These are phyloP conservation scores for Whitmania pigra DNA, from an alignment of 1,140 invertebrate species.

Conservation along the genomic window DNA sequence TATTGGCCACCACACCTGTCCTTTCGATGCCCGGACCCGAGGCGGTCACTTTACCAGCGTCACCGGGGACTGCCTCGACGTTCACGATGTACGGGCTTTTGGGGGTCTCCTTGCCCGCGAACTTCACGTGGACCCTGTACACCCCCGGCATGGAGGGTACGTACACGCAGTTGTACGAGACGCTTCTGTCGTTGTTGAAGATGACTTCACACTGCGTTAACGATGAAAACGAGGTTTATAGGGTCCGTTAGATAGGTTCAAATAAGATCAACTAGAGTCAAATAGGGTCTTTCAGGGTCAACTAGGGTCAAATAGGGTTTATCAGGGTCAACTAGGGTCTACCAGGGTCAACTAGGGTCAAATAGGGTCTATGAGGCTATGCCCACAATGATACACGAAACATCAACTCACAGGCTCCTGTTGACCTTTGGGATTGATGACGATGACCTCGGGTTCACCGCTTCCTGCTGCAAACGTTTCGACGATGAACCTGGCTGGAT, in stretches of 20 bases:
- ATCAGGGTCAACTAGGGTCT: not conserved
- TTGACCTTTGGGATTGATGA: conserved; percentile 62
- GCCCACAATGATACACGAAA: not conserved
- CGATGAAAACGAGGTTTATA: not conserved
- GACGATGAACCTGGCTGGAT: conserved; percentile 70
- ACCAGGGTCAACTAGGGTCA: not conserved
- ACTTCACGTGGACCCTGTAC: conserved; percentile 55
- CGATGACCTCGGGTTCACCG: conserved; percentile 59
- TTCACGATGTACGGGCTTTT: conserved; percentile 62
- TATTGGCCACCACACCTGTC: conserved; percentile 60
- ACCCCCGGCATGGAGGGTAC: conserved; percentile 63
- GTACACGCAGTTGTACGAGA: conserved; percentile 70
- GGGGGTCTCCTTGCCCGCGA: conserved; percentile 62
- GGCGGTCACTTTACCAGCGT: conserved; percentile 69
- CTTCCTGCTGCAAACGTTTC: conserved; percentile 77
- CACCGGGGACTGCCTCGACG: conserved; percentile 67
- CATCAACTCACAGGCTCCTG: conserved; percentile 51
- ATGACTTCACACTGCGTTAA: conserved; percentile 55
- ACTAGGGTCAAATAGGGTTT: not conserved
- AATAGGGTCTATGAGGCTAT: no score
- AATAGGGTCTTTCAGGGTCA: not conserved
- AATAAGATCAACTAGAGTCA: not conserved
- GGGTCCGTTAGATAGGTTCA: conserved; percentile 21
- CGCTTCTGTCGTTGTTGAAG: conserved; percentile 72
- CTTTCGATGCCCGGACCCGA: conserved; percentile 70